These are phyloP conservation scores for Zele albiditarsus DNA, from an alignment of 2,888 invertebrate genomes.

Conservation along the genomic window DNA sequence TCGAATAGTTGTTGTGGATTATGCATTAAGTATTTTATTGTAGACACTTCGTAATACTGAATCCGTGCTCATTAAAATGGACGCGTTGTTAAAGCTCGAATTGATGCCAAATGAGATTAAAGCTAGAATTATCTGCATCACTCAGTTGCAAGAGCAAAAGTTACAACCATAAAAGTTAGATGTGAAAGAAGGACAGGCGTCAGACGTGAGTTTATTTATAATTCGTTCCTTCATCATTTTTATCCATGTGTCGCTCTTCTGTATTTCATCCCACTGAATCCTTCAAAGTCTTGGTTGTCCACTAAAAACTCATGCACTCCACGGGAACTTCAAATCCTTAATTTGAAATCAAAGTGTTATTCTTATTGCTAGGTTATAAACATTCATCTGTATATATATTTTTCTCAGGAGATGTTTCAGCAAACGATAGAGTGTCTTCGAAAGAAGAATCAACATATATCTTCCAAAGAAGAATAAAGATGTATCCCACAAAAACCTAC, in stretches of 20 bases:
- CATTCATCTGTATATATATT: not conserved
- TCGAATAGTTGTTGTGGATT: slow-evolving; percentile 18
- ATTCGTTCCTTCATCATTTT: not conserved
- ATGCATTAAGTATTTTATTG: not conserved
- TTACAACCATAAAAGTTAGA: not conserved
- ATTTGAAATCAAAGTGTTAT: not conserved
- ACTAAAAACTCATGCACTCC: not conserved
- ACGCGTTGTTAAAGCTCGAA: slow-evolving; percentile 63
- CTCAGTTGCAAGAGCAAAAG: slow-evolving; percentile 49
- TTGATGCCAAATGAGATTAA: slow-evolving; percentile 51
- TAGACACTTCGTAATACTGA: slow-evolving; percentile 63
- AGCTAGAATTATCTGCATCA: not conserved
- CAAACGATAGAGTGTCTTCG: slow-evolving; percentile 12
- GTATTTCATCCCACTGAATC: not conserved
- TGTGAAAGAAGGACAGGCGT: not conserved
- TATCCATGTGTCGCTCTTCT: not conserved
- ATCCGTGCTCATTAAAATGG: slow-evolving; percentile 54
- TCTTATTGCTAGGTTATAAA: not conserved
- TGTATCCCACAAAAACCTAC: too few species aligned
- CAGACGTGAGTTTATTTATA: not conserved
- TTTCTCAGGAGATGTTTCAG: slow-evolving; percentile 9
- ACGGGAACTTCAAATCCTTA: not conserved
- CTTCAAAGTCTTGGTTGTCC: not conserved
- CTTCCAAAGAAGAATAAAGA: too few species aligned
- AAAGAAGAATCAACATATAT: not conserved